A percentile compares a stretch with the other conserved stretches of the same genome.
Conservation (phyloP, 2,113 vertebrate species). For the Hippotragus niger region DNA sequence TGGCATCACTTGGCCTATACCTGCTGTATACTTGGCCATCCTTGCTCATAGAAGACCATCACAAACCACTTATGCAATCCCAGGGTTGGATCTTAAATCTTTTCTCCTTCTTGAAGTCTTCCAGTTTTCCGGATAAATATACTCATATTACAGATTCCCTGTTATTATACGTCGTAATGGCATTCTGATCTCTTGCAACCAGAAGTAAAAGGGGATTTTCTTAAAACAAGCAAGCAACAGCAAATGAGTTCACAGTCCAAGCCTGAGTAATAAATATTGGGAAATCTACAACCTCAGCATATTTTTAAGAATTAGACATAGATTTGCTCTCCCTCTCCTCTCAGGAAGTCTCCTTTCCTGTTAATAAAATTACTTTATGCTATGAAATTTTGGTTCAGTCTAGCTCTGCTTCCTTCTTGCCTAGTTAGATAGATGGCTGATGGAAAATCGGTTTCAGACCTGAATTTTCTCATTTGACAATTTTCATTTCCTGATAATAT, state of each 20-base stretch:
- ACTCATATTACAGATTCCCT: background rate
- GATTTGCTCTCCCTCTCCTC: background rate
- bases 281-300: background rate
- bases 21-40: too few species aligned
- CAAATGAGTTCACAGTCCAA: background rate
- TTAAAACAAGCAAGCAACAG: background rate
- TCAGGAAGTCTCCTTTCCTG: background rate
- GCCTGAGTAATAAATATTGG: background rate
- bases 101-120: background rate
- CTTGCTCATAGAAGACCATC: background rate
- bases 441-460: background rate
- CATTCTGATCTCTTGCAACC: background rate
- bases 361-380: constrained; percentile 16
- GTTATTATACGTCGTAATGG: background rate
- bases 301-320: background rate
- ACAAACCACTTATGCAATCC: background rate
- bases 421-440: background rate
- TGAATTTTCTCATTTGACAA: constrained; percentile 4
- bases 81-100: background rate
- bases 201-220: background rate
- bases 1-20: background rate
- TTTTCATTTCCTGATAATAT: constrained; percentile 38
- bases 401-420: background rate
- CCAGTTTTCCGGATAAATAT: background rate
- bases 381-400: background rate